Evolutionary conservation across 2,888 invertebrate genomes (phyloP).

Genomic region (Campoletis raptor): DNA sequence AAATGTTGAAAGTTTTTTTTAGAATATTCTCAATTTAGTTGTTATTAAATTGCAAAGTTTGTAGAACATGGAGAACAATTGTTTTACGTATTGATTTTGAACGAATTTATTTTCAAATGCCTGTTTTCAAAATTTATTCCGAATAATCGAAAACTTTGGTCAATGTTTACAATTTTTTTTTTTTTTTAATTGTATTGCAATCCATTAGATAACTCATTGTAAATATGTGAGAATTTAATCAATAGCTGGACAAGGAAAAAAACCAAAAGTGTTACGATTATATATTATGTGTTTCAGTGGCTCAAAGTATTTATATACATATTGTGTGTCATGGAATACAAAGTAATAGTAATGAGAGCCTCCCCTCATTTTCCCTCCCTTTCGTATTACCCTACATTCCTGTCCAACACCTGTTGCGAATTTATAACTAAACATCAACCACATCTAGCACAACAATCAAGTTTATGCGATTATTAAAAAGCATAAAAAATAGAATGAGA

Average conservation of each 20-base stretch:
- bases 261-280: constrained; percentile 26
- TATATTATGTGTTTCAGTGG: constrained; percentile 45
- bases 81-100: too few species aligned
- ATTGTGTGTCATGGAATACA: constrained; percentile 46
- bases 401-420: constrained; percentile 64
- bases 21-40: too few species aligned
- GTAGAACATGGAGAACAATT: too few species aligned
- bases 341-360: constrained; percentile 56
- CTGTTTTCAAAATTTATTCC: neutral
- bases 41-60: too few species aligned
- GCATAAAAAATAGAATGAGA: neutral
- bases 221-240: neutral
- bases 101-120: neutral
- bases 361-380: constrained; percentile 50
- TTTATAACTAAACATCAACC: constrained; percentile 26
- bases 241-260: neutral
- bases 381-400: constrained; percentile 68
- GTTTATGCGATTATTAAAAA: neutral
- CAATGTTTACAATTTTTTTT: neutral
- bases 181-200: neutral
- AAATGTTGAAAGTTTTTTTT: neutral
- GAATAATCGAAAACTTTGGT: neutral
- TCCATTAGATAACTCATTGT: neutral
- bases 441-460: neutral
- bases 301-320: constrained; percentile 40